Evolutionary conservation across 1,140 invertebrate species (phyloP), one percentile per base, ranked within the genome.

Genomic region (Eriocheir sinensis): DNA sequence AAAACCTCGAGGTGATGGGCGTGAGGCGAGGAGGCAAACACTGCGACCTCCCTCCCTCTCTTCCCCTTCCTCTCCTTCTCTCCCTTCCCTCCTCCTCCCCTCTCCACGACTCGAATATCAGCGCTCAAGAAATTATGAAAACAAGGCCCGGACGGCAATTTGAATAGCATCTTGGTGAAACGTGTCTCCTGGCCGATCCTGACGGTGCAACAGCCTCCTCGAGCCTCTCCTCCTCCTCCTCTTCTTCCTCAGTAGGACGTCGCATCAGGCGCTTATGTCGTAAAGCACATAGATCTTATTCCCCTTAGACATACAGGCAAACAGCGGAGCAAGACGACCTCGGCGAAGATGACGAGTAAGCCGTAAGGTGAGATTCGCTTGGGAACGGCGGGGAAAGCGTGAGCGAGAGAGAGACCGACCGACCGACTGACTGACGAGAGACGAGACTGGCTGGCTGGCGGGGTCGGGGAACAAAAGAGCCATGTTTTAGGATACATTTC

Each of bases 401-500:
- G 83, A 86, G 83, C 27, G 83, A 41, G 40, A 86, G 83, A 41
- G 34, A 41, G 40, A 86, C 41, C 15, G 44, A 86, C 38, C 32
- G 81, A 83, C 17, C 27, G n/a, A 93, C 38, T 30, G 92, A 89
- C 17, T 36, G 81, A 60, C 21, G 79, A 30, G 32, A 36, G 36
- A 36, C 79, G 12, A 80, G 36, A 4, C 38, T 91, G 17, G 21
- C 21, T 79, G 30, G 79, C 32, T 38, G 12, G n/a, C 83, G 79
- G 80, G 79, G 30, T 27, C 53, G 80, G 44, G 34, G 80, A 94
- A 94, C 89, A 91, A 91, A 94, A 91, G 89, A 36, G 27, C 34
- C 93, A 30, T 91, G 89, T 94, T 94, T 91, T 91, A 94, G 93
- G 93, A 94, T 94, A 94, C 93, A 94, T 94, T 94, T 94, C 93